phyloP scores from a whole-genome alignment of 2,888 invertebrate genomes.

The Nephrotoma flavescens region DNA sequence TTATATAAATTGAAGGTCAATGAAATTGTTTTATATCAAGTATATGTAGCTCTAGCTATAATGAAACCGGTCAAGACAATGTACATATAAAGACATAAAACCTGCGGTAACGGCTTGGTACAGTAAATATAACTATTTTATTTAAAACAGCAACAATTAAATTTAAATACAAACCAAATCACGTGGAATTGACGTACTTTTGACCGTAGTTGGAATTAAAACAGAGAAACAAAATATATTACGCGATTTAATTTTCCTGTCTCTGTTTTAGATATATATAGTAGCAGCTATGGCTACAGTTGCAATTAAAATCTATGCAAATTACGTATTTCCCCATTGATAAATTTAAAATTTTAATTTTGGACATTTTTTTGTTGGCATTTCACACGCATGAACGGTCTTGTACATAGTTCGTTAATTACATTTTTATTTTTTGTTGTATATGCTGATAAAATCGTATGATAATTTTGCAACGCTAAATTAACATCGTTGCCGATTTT shows the following conservation, averaged over 20 bases:
- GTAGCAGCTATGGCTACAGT: neutral
- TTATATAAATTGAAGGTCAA: neutral
- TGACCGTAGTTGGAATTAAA: neutral
- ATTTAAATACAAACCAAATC: neutral
- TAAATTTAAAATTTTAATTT: too few relatives aligned
- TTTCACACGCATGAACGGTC: too few relatives aligned
- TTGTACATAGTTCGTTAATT: too few relatives aligned
- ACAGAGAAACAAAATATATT: neutral
- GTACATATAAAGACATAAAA: neutral
- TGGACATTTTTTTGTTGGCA: too few relatives aligned
- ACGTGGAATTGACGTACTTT: neutral
- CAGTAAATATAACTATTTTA: neutral
- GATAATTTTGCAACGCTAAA: too few relatives aligned
- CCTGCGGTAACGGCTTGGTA: neutral
- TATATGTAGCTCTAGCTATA: neutral
- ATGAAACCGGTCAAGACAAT: neutral
- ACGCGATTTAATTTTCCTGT: neutral
- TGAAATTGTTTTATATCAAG: neutral
- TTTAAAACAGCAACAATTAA: neutral
- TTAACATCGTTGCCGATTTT: too few relatives aligned
- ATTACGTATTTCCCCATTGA: neutral
- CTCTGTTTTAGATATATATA: neutral
- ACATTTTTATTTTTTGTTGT: too few relatives aligned
- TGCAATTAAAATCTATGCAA: neutral
- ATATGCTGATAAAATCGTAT: too few relatives aligned